Evolutionary conservation across 1,140 invertebrate genomes (phyloP), one percentile per base, ranked within the genome.

Genomic region (Drosophila suzukii): DNA sequence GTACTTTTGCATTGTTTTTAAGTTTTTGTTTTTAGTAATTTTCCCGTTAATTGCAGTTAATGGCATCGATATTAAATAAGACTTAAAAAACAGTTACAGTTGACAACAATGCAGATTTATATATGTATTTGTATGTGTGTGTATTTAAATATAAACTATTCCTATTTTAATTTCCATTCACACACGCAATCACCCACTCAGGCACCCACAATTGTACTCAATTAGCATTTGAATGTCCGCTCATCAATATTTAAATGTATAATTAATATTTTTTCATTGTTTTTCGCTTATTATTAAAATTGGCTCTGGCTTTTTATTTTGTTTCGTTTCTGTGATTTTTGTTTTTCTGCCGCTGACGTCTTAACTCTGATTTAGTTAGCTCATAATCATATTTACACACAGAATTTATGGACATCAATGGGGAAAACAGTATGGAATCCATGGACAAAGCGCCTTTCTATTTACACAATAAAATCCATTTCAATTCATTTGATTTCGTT

Each of bases 71-170:
- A 72, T 88, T 83, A 88, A 88, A 81, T 88, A 71, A 80, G 83
- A 88, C 72, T 89, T 83, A 76, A 88, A 88, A 88, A 83, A 77
- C 76, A 66, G 74, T 88, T 86, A 86, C 75, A 82, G 82, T 86
- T 86, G 60, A 86, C 82, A 88, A 83, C 84, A 89, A 88, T 88
- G 84, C 84, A 83, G 75, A 80, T 73, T 79, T 73, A 82, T 72
- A 39, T 66, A 59, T 67, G 43, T 5, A 4, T 27, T 27, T 27
- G 20, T 67, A 57, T 70, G 34, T 68, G 34, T 39, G 56, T 63
- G 32, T 66, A 43, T 67, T 59, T 67, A 58, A 47, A 47, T 47
- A 6, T 51, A 78, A 56, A 49, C 11, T 63, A 27, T 20, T 50
- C 41, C 81, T 76, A 85, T 47, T 59, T 58, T 72, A 66, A 50